phyloP scores from a whole-genome alignment of 2,888 invertebrate species.

The Corythucha ciliata region DNA sequence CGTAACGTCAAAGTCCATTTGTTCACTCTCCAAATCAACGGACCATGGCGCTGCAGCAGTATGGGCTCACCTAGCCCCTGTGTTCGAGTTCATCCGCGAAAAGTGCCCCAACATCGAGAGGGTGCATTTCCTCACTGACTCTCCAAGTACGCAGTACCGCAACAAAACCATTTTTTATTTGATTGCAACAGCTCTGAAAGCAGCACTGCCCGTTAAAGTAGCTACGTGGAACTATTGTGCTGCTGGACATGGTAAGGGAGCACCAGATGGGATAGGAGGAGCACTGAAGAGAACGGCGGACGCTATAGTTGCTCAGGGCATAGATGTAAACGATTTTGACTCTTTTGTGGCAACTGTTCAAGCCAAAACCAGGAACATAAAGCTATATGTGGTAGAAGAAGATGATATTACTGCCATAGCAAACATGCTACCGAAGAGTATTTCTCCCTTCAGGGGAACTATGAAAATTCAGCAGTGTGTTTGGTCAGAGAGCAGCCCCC shows the following conservation, averaged over 20 bases:
- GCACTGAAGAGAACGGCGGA: conserved; percentile 36
- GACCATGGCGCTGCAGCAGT: conserved; percentile 40
- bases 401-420: conserved; percentile 17
- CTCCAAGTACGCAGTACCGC: conserved; percentile 2
- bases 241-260: conserved; percentile 7
- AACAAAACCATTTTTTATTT: conserved; percentile 11
- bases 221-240: conserved; percentile 14
- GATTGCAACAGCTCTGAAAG: conserved; percentile 38
- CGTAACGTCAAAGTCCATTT: conserved; percentile 26
- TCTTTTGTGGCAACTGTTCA: conserved; percentile 2
- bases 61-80: conserved; percentile 40
- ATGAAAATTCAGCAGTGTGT: conserved; percentile 5
- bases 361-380: conserved; percentile 5
- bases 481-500: too few relatives aligned
- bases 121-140: conserved; percentile 38
- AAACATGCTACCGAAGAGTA: background rate
- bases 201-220: conserved; percentile 38
- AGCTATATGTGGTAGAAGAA: conserved; percentile 13
- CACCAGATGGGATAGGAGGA: conserved; percentile 8
- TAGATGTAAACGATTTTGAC: conserved; percentile 18
- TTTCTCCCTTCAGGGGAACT: conserved; percentile 22
- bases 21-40: conserved; percentile 37
- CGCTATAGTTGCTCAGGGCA: conserved; percentile 18
- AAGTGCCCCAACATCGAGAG: conserved; percentile 23
- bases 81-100: conserved; percentile 30